Evolutionary conservation across 2,797 vertebrate genomes (phyloP), one percentile per base, ranked within the genome.

Genomic region (Rhincodon typus): DNA sequence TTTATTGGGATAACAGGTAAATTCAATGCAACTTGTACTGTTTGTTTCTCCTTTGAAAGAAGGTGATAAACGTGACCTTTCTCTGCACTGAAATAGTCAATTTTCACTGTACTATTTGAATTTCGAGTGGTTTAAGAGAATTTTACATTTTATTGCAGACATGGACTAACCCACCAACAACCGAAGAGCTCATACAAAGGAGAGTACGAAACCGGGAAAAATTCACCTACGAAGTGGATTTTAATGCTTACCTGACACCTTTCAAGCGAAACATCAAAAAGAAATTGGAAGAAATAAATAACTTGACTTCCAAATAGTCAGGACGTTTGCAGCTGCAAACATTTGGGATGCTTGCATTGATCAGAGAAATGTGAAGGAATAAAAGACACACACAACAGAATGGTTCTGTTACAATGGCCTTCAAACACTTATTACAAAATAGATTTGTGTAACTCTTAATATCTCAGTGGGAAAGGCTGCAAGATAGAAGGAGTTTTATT

Each of bases 151-250:
- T 96, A 57, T 97, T 96, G 96, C 96, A 99, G 99, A 96, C 97
- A 88, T 99, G 98, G 98, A 97, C 97, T 94, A 98, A 98, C 25
- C 98, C 98, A 30, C 96, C 98, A 27, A 97, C 97, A 95, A 98
- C 97, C 94, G 96, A 96, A 79, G 98, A 98, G 95, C 96, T 98
- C 96, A 97, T 98, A 96, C 97, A 97, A 96, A 98, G 98, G 96
- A 97, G 97, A 72, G 98, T 98, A 96, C 96, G 97, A 34, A 96
- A 97, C 66, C 97, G 95, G 66, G 97, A 98, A 79, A 96, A 53
- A 0, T 96, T 98, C 62, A 72, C 97, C 4, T 97, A 98, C 0
- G 97, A 97, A 77, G 97, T 98, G 95, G 98, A 98, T 96, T 98
- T 98, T 96, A 98, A 98, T 0, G 98, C 98, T 96, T 98, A 98